Base-by-base conservation (phyloP, 2,888 invertebrate genomes). In the Drosophila quinaria region DNA sequence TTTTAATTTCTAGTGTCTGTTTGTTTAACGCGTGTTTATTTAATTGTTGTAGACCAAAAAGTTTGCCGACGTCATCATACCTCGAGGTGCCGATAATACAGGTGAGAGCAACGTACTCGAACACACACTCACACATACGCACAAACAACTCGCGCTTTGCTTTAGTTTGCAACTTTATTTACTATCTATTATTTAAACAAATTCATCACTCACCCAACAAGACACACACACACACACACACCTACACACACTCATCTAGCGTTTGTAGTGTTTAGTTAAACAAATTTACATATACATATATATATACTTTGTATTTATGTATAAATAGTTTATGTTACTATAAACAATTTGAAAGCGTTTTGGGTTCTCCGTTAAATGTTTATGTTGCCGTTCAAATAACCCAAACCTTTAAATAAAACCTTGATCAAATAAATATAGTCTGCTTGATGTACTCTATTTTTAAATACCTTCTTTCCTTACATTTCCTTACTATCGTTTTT, bases 11-110 rank as follows among this genome's bases (percentile, higher is more conserved):
- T 37, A n/a, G 15, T 10, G 17, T 4, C 15, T 33, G 3, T 8
- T 31, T 15, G 8, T 9, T 44, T 29, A 61, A 31, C 17, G 49
- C 31, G 19, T 13, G 25, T 1, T 37, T 6, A 2, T 55, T 41
- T 49, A 31, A 17, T 35, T 3, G 91, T 95, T 95, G 55, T 94
- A 98, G 97, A 99, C 99, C 1, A 99, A 99, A 94, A 99, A 99
- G 93, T 99, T 99, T 94, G 99, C 99, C 61, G 99, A 99, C 94
- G 98, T 99, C 56, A 99, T 99, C 90, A 99, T 99, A 92, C 99
- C 99, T 0, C 94, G 99, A 81, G 99, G 99, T 71, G 99, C 99
- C 25, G 99, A 99, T 92, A 99, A 99, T 92, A 95, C 96, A 93
- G 98, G 98, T 98, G 93, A 95, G 95, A 59, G 8, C 3, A 59